Percentiles rank a stretch among this genome's conserved stretches.
These are phyloP conservation scores for Mustela nigripes DNA, from an alignment of 2,113 vertebrate genomes.

Conservation along the genomic window DNA sequence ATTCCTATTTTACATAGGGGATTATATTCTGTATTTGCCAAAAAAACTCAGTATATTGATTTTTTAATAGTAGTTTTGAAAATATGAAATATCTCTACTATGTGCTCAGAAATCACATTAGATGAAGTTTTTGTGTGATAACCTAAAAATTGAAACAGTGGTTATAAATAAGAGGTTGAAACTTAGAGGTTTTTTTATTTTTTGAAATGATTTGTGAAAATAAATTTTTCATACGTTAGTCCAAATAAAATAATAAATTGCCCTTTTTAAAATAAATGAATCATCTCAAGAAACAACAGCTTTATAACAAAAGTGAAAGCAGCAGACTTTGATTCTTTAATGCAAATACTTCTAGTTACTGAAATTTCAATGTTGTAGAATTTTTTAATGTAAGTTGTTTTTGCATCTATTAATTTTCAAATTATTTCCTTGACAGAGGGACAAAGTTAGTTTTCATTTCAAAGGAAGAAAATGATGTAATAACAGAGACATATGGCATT, in stretches of 20 bases:
- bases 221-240: neutral
- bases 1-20: neutral
- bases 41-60: neutral
- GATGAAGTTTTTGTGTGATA: neutral
- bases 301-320: neutral
- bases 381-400: neutral
- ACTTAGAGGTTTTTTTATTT: neutral
- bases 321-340: neutral
- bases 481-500: neutral
- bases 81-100: neutral
- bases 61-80: neutral
- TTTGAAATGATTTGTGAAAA: conserved; percentile 38
- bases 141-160: neutral
- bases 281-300: neutral
- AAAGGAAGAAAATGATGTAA: neutral
- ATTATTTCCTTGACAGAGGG: conserved; percentile 20
- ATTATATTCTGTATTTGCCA: neutral
- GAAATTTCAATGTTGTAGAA: neutral
- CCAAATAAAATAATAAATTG: neutral
- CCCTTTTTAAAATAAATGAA: neutral
- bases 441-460: conserved; percentile 20
- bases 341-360: neutral
- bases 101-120: neutral
- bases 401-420: neutral
- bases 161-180: neutral